Percentiles rank a stretch among this genome's conserved stretches.
These are phyloP conservation scores for Oreochromis aureus DNA, from an alignment of 2,113 vertebrate genomes.

Conservation along the genomic window DNA sequence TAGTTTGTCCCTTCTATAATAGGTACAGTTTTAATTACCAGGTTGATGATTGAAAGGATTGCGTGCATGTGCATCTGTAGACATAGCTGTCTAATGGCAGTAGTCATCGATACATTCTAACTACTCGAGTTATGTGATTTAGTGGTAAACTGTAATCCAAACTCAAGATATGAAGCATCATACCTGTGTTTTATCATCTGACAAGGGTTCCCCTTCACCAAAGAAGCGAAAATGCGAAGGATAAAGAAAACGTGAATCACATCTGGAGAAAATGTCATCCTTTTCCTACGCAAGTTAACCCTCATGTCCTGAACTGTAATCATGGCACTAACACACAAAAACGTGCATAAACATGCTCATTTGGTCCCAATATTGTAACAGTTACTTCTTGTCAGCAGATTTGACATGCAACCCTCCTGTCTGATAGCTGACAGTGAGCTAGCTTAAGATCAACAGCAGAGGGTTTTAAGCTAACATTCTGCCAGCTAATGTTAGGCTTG, in stretches of 20 bases:
- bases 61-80: not conserved
- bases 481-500: not conserved
- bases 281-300: not conserved
- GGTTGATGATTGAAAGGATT: not conserved
- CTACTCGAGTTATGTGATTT: not conserved
- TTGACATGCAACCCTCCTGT: not conserved
- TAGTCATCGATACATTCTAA: not conserved
- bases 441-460: not conserved
- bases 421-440: not conserved
- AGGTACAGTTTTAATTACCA: not conserved
- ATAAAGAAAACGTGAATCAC: not conserved
- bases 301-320: not conserved
- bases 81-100: not conserved
- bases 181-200: not conserved
- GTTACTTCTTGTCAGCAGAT: not conserved
- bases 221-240: not conserved
- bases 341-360: not conserved
- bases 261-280: not conserved
- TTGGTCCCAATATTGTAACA: not conserved
- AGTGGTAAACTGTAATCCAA: not conserved
- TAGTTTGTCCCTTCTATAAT: not conserved
- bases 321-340: not conserved
- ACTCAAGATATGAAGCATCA: not conserved
- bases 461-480: not conserved
- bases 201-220: not conserved